Evolutionary conservation across 92 coral and sea anemone genomes (phyloP), one percentile per base, ranked within the genome.

Genomic region (Epizoanthus fatuus): DNA sequence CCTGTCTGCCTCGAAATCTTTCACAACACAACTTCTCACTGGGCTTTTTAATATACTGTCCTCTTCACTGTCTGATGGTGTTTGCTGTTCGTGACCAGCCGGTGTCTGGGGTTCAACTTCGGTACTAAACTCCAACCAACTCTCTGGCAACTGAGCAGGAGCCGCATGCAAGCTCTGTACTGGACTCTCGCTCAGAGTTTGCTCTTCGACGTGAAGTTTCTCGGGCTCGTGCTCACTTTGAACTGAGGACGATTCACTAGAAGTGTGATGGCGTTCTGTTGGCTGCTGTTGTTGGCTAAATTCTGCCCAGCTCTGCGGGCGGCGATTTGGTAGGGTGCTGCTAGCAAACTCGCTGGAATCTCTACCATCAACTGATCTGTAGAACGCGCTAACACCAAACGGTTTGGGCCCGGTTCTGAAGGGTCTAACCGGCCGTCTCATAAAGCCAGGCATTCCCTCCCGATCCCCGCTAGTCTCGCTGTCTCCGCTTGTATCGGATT

Each of bases 1-100:
- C 47, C 22, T 60, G 37, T 77, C 82, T 60, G 60, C 70, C 63
- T 60, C 69, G 51, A 77, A 60, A 77, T 77, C 82, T 77, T 59
- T 77, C 63, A 60, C 70, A 5, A 77, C 70, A 44, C 82, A 77
- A 19, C 22, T 54, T 5, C 39, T 77, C n/a, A 51, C 53, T n/a
- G 82, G 82, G 19, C 56, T 44, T 16, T 60, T 40, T 42, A 19
- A 53, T 37, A 19, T 2, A 44, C 12, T 22, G 1, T 77, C 82
- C 47, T 77, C 82, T 20, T 25, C 39, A 77, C 44, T 39, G 63
- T 42, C 57, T n/a, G 7, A 44, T 13, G 7, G 16, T 25, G 35
- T 20, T 77, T 60, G 69, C 12, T 77, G 22, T 11, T 19, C 53
- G 13, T 59, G 37, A 15, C 17, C 56, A 16, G 53, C 20, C 3